These are phyloP conservation scores for Mylabris sibirica DNA, from an alignment of 2,888 invertebrate genomes.

Conservation along the genomic window DNA sequence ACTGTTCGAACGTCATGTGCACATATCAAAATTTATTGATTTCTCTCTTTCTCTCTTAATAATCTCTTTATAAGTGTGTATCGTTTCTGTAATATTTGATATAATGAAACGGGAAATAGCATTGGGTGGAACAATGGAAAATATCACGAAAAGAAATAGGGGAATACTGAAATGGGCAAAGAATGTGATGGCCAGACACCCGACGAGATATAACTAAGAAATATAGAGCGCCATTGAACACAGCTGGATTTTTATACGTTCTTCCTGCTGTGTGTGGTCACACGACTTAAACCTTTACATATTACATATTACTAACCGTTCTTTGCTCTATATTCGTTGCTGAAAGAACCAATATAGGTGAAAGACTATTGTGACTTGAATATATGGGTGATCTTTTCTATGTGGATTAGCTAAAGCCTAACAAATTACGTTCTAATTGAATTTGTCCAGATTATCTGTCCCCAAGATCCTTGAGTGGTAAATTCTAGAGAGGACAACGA, in stretches of 20 bases:
- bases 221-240: conserved; percentile 38
- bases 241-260: conserved; percentile 35
- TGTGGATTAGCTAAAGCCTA: not conserved
- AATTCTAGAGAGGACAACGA: not conserved
- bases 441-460: not conserved
- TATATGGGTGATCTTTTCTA: not conserved
- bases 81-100: conserved; percentile 1
- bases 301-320: not conserved
- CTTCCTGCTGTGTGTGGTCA: conserved; percentile 32
- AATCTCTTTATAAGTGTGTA: not conserved
- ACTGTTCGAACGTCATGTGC: not conserved
- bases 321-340: not conserved
- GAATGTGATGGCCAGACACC: conserved; percentile 39
- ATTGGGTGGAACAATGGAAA: conserved; percentile 27
- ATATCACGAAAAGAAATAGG: conserved; percentile 19
- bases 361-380: not conserved
- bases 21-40: not conserved
- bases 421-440: conserved; percentile 1
- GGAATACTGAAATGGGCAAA: conserved; percentile 31
- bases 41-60: not conserved
- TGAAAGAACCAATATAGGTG: not conserved
- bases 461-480: not conserved
- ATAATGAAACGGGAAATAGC: not conserved
- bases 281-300: conserved; percentile 22
- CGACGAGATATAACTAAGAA: conserved; percentile 42